These are phyloP conservation scores for Patella pellucida DNA, from an alignment of 2,888 invertebrate species.

Conservation along the genomic window DNA sequence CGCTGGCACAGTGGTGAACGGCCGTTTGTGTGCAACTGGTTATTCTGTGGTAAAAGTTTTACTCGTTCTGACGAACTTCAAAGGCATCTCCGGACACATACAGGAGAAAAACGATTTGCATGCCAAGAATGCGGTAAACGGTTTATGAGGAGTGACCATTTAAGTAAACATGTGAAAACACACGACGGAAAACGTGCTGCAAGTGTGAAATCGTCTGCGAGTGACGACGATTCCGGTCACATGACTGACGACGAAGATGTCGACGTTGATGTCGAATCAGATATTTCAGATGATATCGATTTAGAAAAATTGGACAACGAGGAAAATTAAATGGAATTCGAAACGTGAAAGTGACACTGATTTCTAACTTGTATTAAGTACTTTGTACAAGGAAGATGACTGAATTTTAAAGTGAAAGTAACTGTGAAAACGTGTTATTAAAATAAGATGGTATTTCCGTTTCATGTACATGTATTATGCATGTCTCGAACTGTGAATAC, in stretches of 20 bases:
- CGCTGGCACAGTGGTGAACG: slow-evolving; percentile 98
- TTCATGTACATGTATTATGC: no score
- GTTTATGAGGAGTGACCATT: slow-evolving; percentile 92
- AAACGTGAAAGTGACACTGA: no score
- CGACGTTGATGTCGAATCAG: slow-evolving; percentile 52
- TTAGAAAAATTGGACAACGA: slow-evolving; percentile 24
- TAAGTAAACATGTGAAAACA: slow-evolving; percentile 92
- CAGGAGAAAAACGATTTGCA: slow-evolving; percentile 90
- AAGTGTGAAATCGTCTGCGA: slow-evolving; percentile 18
- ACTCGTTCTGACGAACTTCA: slow-evolving; percentile 96
- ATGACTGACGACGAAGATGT: slow-evolving; percentile 47
- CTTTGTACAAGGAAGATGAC: no score
- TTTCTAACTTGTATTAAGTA: no score
- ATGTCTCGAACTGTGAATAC: no score
- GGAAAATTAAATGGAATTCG: neutral
- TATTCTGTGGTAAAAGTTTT: slow-evolving; percentile 96
- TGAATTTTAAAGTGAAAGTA: no score
- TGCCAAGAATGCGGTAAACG: slow-evolving; percentile 90
- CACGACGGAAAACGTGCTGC: slow-evolving; percentile 73
- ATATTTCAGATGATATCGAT: slow-evolving; percentile 30
- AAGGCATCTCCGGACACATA: slow-evolving; percentile 93
- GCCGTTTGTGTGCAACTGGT: slow-evolving; percentile 96
- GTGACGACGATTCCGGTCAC: slow-evolving; percentile 35
- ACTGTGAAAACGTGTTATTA: no score
- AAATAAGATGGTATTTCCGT: no score